These are phyloP conservation scores for Bufo gargarizans DNA, from an alignment of 2,113 vertebrate species.

Conservation along the genomic window DNA sequence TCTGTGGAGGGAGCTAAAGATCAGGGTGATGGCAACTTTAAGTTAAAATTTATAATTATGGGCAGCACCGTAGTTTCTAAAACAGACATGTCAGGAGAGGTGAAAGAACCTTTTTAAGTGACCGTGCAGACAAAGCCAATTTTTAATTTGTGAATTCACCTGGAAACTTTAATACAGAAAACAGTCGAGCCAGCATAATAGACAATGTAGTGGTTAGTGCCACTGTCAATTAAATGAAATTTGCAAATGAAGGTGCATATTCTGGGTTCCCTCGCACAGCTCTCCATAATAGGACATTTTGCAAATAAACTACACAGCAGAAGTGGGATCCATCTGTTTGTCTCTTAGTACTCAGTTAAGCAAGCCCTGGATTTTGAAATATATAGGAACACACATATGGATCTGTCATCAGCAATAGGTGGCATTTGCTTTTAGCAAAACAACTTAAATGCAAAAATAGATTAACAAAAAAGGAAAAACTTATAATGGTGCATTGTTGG, in stretches of 20 bases:
- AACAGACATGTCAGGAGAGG: too few relatives aligned
- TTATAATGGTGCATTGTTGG: not conserved
- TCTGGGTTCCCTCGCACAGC: not conserved
- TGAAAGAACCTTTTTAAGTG: not conserved
- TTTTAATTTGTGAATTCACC: not conserved
- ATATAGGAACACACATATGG: not conserved
- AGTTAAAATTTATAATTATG: too few relatives aligned
- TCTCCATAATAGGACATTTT: not conserved
- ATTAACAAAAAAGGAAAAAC: not conserved
- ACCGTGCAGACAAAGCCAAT: not conserved
- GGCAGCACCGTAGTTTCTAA: too few relatives aligned
- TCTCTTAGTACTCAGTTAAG: not conserved
- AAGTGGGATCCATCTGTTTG: conserved; percentile 4
- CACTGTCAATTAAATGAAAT: not conserved
- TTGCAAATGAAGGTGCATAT: not conserved
- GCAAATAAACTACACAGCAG: not conserved
- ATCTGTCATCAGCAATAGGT: conserved; percentile 18
- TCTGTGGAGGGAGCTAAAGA: too few relatives aligned
- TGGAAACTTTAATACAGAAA: not conserved
- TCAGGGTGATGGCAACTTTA: too few relatives aligned
- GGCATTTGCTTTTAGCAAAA: not conserved
- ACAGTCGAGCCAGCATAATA: not conserved
- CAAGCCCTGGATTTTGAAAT: not conserved
- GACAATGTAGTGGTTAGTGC: not conserved
- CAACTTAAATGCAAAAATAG: conserved; percentile 14